These are phyloP conservation scores for Pristionchus mayeri DNA, from an alignment of 2,888 invertebrate genomes.

Conservation along the genomic window DNA sequence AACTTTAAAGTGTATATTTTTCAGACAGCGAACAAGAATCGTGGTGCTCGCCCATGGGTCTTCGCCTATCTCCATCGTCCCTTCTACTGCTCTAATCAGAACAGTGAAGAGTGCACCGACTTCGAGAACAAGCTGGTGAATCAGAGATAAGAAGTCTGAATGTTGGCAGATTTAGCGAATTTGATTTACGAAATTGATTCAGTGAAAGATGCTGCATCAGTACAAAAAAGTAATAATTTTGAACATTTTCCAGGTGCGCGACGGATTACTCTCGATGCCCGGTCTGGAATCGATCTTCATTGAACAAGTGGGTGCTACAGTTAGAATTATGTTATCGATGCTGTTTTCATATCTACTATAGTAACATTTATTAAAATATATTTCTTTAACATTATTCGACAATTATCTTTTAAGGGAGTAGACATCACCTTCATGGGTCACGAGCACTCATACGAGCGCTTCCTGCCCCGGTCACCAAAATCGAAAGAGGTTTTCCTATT, in stretches of 20 bases:
- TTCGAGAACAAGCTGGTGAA: slow-evolving; percentile 73
- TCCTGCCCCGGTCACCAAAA: slow-evolving; percentile 84
- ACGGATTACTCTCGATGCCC: slow-evolving; percentile 74
- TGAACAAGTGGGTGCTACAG: slow-evolving; percentile 76
- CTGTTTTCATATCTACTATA: too few species aligned
- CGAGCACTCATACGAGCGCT: slow-evolving; percentile 95
- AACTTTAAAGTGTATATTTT: too few species aligned
- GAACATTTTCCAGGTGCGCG: slow-evolving; percentile 69
- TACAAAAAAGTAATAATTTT: background rate
- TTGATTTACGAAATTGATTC: too few species aligned
- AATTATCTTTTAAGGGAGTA: slow-evolving; percentile 85
- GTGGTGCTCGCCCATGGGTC: slow-evolving; percentile 86
- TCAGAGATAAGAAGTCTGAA: too few species aligned
- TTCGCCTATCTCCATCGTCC: slow-evolving; percentile 88
- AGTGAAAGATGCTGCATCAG: background rate
- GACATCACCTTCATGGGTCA: slow-evolving; percentile 96
- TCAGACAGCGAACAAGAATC: slow-evolving; percentile 80
- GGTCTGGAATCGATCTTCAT: slow-evolving; percentile 88
- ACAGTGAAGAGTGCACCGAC: slow-evolving; percentile 77
- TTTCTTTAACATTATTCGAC: too few species aligned
- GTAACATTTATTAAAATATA: too few species aligned
- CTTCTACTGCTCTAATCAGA: slow-evolving; percentile 87
- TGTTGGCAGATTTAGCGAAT: too few species aligned
- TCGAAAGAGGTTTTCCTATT: background rate
- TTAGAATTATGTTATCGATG: too few species aligned